These are phyloP conservation scores for Choloepus hoffmanni DNA, from an alignment of 2,113 vertebrate species.

Conservation along the genomic window DNA sequence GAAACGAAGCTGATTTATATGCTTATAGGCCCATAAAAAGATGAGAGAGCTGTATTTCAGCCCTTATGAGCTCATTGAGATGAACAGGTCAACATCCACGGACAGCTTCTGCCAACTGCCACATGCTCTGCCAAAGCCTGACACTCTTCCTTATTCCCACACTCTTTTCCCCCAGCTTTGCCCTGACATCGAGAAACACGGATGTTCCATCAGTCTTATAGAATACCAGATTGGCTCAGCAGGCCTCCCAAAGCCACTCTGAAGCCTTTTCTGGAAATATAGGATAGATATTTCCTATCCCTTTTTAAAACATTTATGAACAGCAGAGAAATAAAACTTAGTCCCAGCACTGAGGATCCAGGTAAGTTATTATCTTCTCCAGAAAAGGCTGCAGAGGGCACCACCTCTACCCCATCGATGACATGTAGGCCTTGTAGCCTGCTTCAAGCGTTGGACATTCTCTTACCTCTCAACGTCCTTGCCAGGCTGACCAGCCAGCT, in stretches of 20 bases:
- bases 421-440: not conserved
- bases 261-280: not conserved
- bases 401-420: fast-evolving
- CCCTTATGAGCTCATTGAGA: not conserved
- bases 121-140: not conserved
- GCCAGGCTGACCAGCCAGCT: too few species aligned
- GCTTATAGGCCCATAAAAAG: not conserved
- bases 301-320: not conserved
- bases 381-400: not conserved
- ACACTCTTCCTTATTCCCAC: not conserved
- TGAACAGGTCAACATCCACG: slow-evolving; percentile 2
- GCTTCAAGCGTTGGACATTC: not conserved
- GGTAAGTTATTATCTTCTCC: not conserved
- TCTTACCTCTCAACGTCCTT: not conserved
- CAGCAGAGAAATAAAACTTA: not conserved
- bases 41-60: not conserved
- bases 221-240: not conserved
- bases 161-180: not conserved
- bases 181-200: not conserved
- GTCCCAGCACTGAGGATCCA: too few species aligned
- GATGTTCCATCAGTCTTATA: not conserved
- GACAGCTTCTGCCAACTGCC: not conserved
- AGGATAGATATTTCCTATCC: not conserved
- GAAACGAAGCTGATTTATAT: slow-evolving; percentile 4
- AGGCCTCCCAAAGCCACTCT: not conserved